Conservation (phyloP, 2,888 invertebrate genomes). For the Eupithecia abbreviata region DNA sequence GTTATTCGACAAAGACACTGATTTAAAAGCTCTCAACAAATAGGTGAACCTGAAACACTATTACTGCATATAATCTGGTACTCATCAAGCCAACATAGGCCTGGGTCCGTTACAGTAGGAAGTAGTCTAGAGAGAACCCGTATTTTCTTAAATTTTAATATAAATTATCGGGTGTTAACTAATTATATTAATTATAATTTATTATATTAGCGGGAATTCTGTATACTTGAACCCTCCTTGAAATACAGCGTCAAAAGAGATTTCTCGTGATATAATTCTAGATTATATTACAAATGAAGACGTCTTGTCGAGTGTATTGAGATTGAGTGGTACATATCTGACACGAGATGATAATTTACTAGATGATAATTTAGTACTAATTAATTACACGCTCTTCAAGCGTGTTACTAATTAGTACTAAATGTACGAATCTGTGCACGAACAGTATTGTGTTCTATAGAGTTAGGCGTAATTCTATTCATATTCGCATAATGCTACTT, state of each 20-base stretch:
- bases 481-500: not conserved
- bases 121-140: too few relatives aligned
- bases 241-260: not conserved
- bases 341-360: not conserved
- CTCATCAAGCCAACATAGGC: too few relatives aligned
- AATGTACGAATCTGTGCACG: not conserved
- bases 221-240: not conserved
- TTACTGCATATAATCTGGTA: too few relatives aligned
- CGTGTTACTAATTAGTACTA: not conserved
- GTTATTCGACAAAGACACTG: too few relatives aligned
- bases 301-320: not conserved
- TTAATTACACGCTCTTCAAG: too few relatives aligned
- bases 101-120: too few relatives aligned
- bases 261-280: not conserved
- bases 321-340: conserved; percentile 1
- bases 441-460: not conserved
- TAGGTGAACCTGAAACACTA: too few relatives aligned
- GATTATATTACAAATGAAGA: not conserved
- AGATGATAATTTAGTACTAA: too few relatives aligned
- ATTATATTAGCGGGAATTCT: too few relatives aligned
- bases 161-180: not conserved
- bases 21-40: too few relatives aligned
- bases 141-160: too few relatives aligned
- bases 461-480: not conserved
- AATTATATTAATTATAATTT: too few relatives aligned